Evolutionary conservation across 2,888 invertebrate genomes (phyloP).

Genomic region (Octonoba sinensis): DNA sequence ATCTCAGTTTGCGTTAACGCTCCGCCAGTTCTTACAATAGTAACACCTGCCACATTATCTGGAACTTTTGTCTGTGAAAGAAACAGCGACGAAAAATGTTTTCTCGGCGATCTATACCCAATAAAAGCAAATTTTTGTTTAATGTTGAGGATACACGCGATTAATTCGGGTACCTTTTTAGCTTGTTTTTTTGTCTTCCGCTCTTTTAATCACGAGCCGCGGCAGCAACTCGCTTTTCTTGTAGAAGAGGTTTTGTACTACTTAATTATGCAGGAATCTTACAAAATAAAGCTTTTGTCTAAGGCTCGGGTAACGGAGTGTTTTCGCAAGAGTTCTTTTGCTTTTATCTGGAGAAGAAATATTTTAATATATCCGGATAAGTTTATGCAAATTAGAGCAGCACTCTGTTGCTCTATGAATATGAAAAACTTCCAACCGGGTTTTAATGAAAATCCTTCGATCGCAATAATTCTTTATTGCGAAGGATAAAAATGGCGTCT

Average conservation of each 20-base stretch:
- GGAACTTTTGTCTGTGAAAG: constrained; percentile 52
- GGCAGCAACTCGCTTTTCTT: constrained; percentile 28
- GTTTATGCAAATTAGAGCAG: constrained; percentile 58
- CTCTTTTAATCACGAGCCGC: constrained; percentile 43
- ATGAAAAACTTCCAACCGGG: constrained; percentile 56
- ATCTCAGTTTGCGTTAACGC: constrained; percentile 25
- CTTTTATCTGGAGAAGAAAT: constrained; percentile 33
- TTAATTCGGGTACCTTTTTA: constrained; percentile 54
- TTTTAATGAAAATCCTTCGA: constrained; percentile 60
- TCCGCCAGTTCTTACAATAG: constrained; percentile 48
- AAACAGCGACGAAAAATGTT: constrained; percentile 62
- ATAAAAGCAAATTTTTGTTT: constrained; percentile 64
- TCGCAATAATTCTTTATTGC: constrained; percentile 62
- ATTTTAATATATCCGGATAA: constrained; percentile 60
- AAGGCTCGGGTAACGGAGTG: constrained; percentile 20
- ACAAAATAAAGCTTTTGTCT: constrained; percentile 63
- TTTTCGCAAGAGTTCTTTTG: constrained; percentile 37
- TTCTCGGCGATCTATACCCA: constrained; percentile 58
- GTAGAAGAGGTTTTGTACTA: constrained; percentile 60
- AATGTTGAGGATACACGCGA: constrained; percentile 52
- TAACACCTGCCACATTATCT: constrained; percentile 60
- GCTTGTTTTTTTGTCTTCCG: constrained; percentile 22
- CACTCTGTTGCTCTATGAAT: constrained; percentile 61
- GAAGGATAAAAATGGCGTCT: constrained; percentile 53
- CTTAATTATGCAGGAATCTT: constrained; percentile 63